Conservation (phyloP, 2,888 invertebrate genomes). For the Ennomos fuscantarius region DNA sequence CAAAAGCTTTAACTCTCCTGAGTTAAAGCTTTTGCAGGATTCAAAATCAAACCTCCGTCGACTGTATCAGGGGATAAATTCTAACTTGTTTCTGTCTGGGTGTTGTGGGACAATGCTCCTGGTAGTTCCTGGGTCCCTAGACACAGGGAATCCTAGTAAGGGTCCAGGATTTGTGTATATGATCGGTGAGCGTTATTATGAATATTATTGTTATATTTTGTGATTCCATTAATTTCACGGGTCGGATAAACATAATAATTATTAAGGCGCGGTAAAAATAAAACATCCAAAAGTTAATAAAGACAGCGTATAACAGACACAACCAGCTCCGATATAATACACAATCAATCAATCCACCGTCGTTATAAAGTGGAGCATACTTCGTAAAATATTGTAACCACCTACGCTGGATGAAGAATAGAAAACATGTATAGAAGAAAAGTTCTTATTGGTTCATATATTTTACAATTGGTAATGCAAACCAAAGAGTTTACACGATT, state of each 20-base stretch:
- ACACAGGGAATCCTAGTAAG: too few relatives aligned
- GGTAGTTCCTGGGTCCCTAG: too few relatives aligned
- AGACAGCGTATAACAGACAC: constrained; percentile 37
- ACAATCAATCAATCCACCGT: constrained; percentile 56
- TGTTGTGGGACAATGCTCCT: too few relatives aligned
- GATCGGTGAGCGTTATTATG: too few relatives aligned
- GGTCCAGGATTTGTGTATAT: too few relatives aligned
- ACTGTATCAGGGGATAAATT: too few relatives aligned
- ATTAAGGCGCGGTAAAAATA: constrained; percentile 28
- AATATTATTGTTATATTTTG: background rate
- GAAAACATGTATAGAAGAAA: background rate
- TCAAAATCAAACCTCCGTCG: too few relatives aligned
- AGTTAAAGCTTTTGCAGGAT: too few relatives aligned
- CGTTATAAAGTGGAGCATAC: constrained; percentile 50
- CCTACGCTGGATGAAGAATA: constrained; percentile 24
- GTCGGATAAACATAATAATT: constrained; percentile 32
- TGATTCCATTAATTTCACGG: background rate
- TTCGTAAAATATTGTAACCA: constrained; percentile 35
- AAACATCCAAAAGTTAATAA: constrained; percentile 37
- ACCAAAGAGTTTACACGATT: too few relatives aligned
- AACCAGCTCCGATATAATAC: constrained; percentile 49
- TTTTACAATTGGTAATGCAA: too few relatives aligned
- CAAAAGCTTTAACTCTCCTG: too few relatives aligned
- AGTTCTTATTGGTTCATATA: background rate
- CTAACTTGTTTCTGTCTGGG: too few relatives aligned